Base-by-base conservation (phyloP, 2,113 vertebrate species). In the Semnornis frantzii region DNA sequence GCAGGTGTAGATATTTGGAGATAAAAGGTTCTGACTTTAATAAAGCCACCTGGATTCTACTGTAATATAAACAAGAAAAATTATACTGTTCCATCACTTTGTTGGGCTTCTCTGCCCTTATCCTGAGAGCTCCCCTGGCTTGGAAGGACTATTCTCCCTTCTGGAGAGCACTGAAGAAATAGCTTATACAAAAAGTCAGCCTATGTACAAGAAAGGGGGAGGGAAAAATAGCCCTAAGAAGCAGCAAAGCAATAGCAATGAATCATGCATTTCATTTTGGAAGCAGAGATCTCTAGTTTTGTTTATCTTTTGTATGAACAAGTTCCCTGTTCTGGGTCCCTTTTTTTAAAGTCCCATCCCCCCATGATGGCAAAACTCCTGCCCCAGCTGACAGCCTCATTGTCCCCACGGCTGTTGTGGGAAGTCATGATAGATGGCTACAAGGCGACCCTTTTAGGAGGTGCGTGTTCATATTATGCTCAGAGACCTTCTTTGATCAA, bases 401-500 rank as follows among this genome's bases (percentile, higher is more conserved):
- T 91, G 91, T 91, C 94, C 91, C 81, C 46, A 15, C 63, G 93
- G 69, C 69, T 97, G 96, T 82, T 54, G 3, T 75, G 65, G 72
- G 76, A 84, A 89, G 84, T 80, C 93, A 33, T 94, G 95, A 96
- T 94, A 96, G 86, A 97, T 94, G 88, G 88, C 2, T 86, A 73
- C 76, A 77, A 48, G 30, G 0, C 54, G 28, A 96, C 88, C 86
- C 92, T 96, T 96, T 94, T 95, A 96, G 86, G 82, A 84, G 58
- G 71, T 88, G 39, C 3, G 0, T 88, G 88, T 63, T 82, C 88
- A 18, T 85, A 82, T 90, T 82, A 74, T 85, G 72, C 83, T 82
- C 73, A 81, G 64, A 96, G 84, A 95, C 69, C 16, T 48, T 92
- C 90, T 88, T 80, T 94, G 84, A 95, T 96, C 96, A 96, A 94